Evolutionary conservation across 2,797 vertebrate species (phyloP).

Genomic region (Sternotherus odoratus): DNA sequence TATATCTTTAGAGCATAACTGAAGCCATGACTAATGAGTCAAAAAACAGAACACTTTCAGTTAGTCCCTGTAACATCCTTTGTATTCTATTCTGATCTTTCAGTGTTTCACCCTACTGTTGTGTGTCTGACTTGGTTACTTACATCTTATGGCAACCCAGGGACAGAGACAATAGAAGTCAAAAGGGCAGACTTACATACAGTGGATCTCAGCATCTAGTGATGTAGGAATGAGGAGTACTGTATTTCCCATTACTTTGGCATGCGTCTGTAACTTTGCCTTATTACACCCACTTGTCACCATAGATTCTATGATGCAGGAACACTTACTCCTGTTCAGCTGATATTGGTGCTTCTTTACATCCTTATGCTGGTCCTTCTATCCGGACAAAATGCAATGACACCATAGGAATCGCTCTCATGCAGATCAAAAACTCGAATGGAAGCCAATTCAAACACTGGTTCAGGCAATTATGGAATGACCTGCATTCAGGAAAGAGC

Average conservation of each 20-base stretch:
- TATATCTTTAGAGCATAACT: background rate
- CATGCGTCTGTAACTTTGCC: background rate
- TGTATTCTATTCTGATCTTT: background rate
- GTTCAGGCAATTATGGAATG: background rate
- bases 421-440: background rate
- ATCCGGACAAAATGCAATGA: background rate
- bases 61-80: background rate
- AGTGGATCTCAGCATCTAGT: background rate
- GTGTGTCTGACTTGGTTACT: background rate
- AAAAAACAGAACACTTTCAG: accelerated
- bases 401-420: background rate
- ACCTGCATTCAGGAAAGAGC: accelerated
- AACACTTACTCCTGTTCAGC: background rate
- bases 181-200: background rate
- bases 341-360: background rate
- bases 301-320: background rate
- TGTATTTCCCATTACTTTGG: background rate
- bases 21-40: background rate
- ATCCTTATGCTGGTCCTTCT: background rate
- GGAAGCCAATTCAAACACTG: background rate
- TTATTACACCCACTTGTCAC: background rate
- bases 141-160: accelerated
- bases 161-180: background rate
- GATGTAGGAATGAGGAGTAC: background rate
- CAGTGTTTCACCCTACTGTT: background rate